Conservation (phyloP, 2,888 invertebrate genomes). For the Siphlonurus alternatus region DNA sequence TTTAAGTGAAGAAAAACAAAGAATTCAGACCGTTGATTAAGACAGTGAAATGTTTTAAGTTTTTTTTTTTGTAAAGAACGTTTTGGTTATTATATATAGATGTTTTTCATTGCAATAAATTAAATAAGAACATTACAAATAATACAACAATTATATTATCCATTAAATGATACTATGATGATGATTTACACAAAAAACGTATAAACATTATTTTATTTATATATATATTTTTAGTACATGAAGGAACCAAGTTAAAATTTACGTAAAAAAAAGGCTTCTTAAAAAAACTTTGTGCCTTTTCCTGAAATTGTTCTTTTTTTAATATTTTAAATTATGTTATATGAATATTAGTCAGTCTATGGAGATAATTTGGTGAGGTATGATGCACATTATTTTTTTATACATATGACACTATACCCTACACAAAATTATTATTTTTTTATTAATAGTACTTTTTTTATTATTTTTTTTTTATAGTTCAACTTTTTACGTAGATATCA, state of each 20-base stretch:
- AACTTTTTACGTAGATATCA: too few species aligned
- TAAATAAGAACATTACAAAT: background rate
- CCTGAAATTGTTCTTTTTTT: background rate
- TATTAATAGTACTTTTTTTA: background rate
- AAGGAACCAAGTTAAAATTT: background rate
- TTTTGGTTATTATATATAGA: background rate
- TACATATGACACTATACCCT: background rate
- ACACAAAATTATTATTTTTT: background rate
- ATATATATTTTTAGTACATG: background rate
- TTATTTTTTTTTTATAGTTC: background rate
- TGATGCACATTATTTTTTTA: background rate
- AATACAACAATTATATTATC: background rate
- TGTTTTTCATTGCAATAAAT: background rate
- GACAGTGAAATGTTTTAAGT: background rate
- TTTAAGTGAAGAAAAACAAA: background rate
- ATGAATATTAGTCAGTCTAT: background rate
- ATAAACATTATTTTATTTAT: too few species aligned
- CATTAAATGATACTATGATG: background rate
- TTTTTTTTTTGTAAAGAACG: background rate
- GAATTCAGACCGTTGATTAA: background rate
- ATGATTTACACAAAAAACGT: background rate
- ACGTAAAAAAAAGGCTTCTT: background rate
- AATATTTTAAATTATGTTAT: background rate
- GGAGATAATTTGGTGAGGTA: background rate
- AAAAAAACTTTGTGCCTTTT: background rate